Conservation (phyloP, 2,113 vertebrate genomes). For the Pseudopipra pipra region DNA sequence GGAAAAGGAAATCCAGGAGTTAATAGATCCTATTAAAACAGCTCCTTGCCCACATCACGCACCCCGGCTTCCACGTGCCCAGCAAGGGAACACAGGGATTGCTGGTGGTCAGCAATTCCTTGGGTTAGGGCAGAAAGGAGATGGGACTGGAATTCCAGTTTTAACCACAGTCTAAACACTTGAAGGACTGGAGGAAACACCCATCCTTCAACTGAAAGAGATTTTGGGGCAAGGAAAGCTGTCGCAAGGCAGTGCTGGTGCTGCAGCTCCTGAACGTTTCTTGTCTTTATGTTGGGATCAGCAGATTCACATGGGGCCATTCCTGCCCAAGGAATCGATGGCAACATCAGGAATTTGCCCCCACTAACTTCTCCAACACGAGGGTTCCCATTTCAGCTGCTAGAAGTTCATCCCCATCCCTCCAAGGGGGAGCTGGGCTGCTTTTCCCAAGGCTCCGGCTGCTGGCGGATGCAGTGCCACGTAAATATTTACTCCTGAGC, state of each 20-base stretch:
- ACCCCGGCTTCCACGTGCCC: not conserved
- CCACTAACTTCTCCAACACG: fast-evolving
- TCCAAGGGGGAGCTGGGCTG: not conserved
- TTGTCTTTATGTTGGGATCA: too few relatives aligned
- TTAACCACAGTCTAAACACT: not conserved
- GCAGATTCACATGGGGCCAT: fast-evolving
- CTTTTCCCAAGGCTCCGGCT: not conserved
- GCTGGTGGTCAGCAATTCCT: not conserved
- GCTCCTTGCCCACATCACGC: not conserved
- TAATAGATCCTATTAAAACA: not conserved
- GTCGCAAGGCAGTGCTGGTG: fast-evolving
- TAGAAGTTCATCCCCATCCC: not conserved
- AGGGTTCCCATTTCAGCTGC: not conserved
- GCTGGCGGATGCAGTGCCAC: not conserved
- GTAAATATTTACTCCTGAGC: not conserved
- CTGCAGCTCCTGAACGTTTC: not conserved
- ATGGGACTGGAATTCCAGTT: not conserved
- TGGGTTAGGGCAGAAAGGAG: not conserved
- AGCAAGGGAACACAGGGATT: fast-evolving
- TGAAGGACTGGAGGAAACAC: not conserved
- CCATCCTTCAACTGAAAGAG: not conserved
- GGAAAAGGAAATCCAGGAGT: not conserved
- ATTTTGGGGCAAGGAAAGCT: not conserved
- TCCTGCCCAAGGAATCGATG: not conserved
- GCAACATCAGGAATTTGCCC: not conserved